These are phyloP conservation scores for Habrosyne pyritoides DNA, from an alignment of 2,888 invertebrate species.

Conservation along the genomic window DNA sequence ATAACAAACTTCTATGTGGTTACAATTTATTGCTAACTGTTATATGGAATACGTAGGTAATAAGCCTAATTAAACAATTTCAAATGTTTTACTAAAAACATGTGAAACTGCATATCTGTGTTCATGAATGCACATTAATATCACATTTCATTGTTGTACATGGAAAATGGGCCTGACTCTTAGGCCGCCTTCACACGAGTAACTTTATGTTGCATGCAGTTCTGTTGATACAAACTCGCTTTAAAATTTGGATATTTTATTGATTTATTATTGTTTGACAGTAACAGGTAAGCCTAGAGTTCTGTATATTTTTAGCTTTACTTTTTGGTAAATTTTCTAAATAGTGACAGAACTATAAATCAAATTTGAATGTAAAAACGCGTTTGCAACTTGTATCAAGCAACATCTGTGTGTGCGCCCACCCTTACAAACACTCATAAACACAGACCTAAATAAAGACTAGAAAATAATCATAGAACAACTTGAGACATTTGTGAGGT, in stretches of 20 bases:
- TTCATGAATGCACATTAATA: constrained; percentile 12
- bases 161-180: not conserved
- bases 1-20: constrained; percentile 1
- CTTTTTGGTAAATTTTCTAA: too few species aligned
- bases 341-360: too few species aligned
- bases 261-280: too few species aligned
- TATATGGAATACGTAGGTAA: not conserved
- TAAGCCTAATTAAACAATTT: not conserved
- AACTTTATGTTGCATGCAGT: not conserved
- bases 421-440: constrained; percentile 25
- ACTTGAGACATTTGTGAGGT: constrained; percentile 69
- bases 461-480: constrained; percentile 67
- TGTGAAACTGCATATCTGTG: constrained; percentile 5
- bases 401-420: not conserved
- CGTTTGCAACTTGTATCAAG: too few species aligned
- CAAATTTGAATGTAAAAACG: too few species aligned
- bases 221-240: not conserved
- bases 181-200: not conserved
- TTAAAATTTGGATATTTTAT: too few species aligned
- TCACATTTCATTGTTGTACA: constrained; percentile 7
- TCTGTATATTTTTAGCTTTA: too few species aligned
- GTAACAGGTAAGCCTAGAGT: too few species aligned
- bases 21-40: constrained; percentile 4
- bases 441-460: constrained; percentile 41
- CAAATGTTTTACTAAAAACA: not conserved